Conservation (phyloP, 2,797 vertebrate species). For the Microctenopoma lineatum region DNA sequence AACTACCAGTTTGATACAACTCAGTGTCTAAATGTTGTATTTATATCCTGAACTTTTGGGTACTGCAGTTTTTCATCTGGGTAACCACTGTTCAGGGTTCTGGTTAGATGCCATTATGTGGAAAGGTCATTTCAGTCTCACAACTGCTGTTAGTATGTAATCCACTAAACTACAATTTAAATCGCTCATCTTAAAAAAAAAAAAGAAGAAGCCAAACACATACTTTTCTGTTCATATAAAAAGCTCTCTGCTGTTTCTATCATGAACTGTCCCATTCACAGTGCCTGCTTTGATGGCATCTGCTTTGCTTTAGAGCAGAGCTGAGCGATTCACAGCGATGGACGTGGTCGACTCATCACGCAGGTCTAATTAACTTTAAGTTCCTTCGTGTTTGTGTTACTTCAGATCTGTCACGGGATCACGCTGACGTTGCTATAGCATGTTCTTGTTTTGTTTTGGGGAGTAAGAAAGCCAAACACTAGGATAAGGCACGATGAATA, state of each 20-base stretch:
- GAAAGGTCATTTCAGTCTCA: constrained; percentile 49
- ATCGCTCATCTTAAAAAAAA: constrained; percentile 25
- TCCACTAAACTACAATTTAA: constrained; percentile 36
- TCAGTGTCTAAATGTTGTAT: constrained; percentile 1
- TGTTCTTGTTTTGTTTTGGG: constrained; percentile 76
- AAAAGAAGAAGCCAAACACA: constrained; percentile 12
- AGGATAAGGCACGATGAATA: constrained; percentile 65
- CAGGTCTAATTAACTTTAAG: constrained; percentile 76
- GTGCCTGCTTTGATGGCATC: constrained; percentile 70
- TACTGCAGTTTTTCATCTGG: not conserved
- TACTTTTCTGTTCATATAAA: constrained; percentile 30
- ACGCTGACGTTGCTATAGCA: constrained; percentile 74
- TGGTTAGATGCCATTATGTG: constrained; percentile 25
- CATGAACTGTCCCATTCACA: constrained; percentile 55
- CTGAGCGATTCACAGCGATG: constrained; percentile 69
- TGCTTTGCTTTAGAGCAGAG: constrained; percentile 78
- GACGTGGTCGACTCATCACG: constrained; percentile 76
- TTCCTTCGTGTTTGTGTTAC: constrained; percentile 65
- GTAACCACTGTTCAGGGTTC: constrained; percentile 18
- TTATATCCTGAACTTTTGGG: constrained; percentile 9
- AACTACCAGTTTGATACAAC: constrained; percentile 7
- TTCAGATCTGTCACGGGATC: constrained; percentile 69
- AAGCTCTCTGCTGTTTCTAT: constrained; percentile 61
- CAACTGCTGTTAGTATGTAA: constrained; percentile 43
- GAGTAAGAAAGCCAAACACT: constrained; percentile 55